These are phyloP conservation scores for Diplodus sargus DNA, from an alignment of 2,797 vertebrate species.

Conservation along the genomic window DNA sequence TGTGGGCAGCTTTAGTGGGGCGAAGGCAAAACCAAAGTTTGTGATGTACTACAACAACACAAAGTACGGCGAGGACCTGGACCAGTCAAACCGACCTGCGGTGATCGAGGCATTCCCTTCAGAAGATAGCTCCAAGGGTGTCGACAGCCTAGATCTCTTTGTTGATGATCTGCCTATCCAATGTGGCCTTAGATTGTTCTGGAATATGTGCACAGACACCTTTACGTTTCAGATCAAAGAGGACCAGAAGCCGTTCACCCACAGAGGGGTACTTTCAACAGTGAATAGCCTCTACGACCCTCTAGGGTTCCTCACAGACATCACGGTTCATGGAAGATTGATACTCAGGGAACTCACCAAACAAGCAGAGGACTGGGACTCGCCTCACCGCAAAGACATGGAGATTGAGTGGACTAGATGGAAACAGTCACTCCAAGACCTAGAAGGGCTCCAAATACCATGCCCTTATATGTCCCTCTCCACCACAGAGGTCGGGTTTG, in stretches of 20 bases:
- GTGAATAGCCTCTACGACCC: slow-evolving; percentile 4
- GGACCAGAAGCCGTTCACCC: slow-evolving; percentile 13
- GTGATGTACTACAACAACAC: no score
- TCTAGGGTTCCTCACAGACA: background rate
- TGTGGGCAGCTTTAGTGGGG: no score
- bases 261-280: background rate
- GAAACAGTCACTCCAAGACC: slow-evolving; percentile 5
- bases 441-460: slow-evolving; percentile 4
- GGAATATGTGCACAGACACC: slow-evolving; percentile 8
- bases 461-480: background rate
- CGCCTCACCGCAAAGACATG: background rate
- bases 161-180: background rate
- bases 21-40: no score
- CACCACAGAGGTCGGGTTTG: background rate
- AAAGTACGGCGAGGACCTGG: no score
- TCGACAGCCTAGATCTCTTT: background rate
- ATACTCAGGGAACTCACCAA: background rate
- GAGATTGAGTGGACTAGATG: background rate
- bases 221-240: background rate
- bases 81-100: background rate
- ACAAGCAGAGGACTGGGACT: background rate
- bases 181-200: slow-evolving; percentile 2
- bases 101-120: slow-evolving; percentile 20
- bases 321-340: background rate
- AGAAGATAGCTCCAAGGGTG: background rate